Evolutionary conservation across 2,797 vertebrate species (phyloP), one percentile per base, ranked within the genome.

Genomic region (Cynodonichthys magdalenae): DNA sequence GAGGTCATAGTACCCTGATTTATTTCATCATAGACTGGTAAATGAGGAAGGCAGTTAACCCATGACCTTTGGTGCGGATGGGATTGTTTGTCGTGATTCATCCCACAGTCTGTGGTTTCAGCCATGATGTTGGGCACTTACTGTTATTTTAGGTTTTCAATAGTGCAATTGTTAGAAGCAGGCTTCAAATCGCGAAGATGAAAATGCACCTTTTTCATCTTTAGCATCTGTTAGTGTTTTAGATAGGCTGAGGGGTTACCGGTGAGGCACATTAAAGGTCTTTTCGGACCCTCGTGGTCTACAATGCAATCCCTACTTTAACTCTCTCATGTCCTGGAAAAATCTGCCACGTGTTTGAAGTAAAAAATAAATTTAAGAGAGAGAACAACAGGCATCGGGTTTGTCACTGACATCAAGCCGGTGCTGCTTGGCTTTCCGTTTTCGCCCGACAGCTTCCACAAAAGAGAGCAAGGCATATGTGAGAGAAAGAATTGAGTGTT

Each of bases 401-500:
- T 70, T 5, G 62, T 75, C 39, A 9, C 46, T 71, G 71, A 69
- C 54, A 59, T 44, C 49, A 45, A 17, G 58, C 18, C 8, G 17
- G 68, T 41, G 15, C 70, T 41, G 24, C 69, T 68, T 48, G 63
- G 53, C 57, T 52, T 7, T 62, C 60, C 7, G 29, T 53, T 68
- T 61, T 59, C 71, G 65, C 71, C 51, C n/a, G 6, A 19, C n/a
- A 15, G 24, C 31, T 79, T 69, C 78, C 75, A 79, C 78, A 53
- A 84, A 84, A 79, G 78, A 65, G 44, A 47, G 58, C 28, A 6
- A 24, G 53, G 28, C 66, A 63, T 60, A 64, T 74, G 59, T 47
- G 64, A 74, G 64, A 61, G 31, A 49, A 76, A 44, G 48, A 74
- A 72, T 59, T 50, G 56, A 75, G 59, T 54, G 17, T 52, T 71